Percentiles rank a stretch among this genome's conserved stretches.
These are phyloP conservation scores for Leucopsar rothschildi DNA, from an alignment of 2,113 vertebrate genomes.

Conservation along the genomic window DNA sequence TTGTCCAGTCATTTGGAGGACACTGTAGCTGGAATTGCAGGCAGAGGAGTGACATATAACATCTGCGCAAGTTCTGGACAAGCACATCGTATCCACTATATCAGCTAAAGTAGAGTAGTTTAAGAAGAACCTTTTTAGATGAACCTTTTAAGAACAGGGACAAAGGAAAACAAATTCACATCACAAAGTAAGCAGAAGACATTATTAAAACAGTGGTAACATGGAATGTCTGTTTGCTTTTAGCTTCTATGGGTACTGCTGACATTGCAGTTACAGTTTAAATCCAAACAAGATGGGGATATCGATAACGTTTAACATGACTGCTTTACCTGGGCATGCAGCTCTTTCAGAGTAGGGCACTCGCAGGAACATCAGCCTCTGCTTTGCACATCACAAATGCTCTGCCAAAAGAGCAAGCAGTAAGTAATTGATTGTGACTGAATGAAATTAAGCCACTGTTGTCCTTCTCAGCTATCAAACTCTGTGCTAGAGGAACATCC, in stretches of 20 bases:
- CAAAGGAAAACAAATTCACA: neutral
- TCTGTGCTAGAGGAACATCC: neutral
- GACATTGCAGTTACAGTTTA: neutral
- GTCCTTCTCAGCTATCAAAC: slow-evolving; percentile 46
- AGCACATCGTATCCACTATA: accelerated
- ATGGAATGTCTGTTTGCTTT: neutral
- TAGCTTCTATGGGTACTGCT: neutral
- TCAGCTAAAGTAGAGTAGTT: neutral
- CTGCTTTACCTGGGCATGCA: neutral
- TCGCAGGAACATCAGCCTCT: neutral
- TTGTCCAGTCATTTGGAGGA: neutral
- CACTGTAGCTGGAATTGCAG: neutral
- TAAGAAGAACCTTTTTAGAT: neutral
- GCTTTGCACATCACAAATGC: neutral
- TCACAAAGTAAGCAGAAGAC: neutral
- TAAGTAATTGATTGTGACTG: neutral
- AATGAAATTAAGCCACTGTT: neutral
- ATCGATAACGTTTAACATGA: neutral
- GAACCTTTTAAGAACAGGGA: neutral
- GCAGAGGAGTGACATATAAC: neutral
- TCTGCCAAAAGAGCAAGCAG: neutral
- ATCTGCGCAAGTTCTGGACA: neutral
- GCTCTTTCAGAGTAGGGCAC: neutral
- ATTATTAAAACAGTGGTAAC: neutral
- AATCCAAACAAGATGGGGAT: neutral